Percentiles rank a stretch among this genome's conserved stretches.
Conservation (phyloP, 1,140 invertebrate species). For the Zaprionus taronus region DNA sequence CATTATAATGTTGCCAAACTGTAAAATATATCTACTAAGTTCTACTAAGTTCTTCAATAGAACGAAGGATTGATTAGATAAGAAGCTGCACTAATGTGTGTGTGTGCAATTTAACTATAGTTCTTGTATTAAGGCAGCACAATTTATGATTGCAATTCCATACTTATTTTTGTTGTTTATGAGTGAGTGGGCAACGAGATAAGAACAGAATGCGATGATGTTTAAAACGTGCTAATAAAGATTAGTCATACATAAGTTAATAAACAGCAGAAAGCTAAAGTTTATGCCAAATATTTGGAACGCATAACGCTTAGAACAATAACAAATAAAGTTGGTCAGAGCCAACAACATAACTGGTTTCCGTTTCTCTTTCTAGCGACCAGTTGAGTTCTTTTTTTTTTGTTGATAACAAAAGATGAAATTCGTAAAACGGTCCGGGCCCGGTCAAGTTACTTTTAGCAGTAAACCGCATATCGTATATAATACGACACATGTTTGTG, state of each 20-base stretch:
- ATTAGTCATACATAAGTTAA: constrained; percentile 36
- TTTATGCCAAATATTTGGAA: constrained; percentile 44
- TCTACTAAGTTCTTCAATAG: neutral
- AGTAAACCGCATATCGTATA: constrained; percentile 41
- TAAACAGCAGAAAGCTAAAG: constrained; percentile 36
- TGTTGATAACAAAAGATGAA: constrained; percentile 73
- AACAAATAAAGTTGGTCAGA: constrained; percentile 51
- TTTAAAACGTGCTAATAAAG: constrained; percentile 42
- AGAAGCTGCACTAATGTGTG: neutral
- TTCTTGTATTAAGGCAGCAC: constrained; percentile 8
- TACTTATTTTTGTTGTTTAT: constrained; percentile 20
- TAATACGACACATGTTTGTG: constrained; percentile 13
- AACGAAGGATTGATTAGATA: constrained; percentile 24
- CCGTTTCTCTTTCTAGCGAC: constrained; percentile 49
- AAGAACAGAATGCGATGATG: constrained; percentile 27
- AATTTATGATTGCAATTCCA: constrained; percentile 57
- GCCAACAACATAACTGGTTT: constrained; percentile 40
- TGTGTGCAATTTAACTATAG: constrained; percentile 2
- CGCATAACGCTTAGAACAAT: constrained; percentile 49
- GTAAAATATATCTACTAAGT: neutral
- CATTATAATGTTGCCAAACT: neutral
- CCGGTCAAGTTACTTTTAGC: constrained; percentile 42
- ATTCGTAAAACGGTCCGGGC: constrained; percentile 41
- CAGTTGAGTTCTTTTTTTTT: constrained; percentile 27
- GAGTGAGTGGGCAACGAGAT: constrained; percentile 28